phyloP scores from a whole-genome alignment of 2,888 invertebrate genomes.

The Noctua janthe region DNA sequence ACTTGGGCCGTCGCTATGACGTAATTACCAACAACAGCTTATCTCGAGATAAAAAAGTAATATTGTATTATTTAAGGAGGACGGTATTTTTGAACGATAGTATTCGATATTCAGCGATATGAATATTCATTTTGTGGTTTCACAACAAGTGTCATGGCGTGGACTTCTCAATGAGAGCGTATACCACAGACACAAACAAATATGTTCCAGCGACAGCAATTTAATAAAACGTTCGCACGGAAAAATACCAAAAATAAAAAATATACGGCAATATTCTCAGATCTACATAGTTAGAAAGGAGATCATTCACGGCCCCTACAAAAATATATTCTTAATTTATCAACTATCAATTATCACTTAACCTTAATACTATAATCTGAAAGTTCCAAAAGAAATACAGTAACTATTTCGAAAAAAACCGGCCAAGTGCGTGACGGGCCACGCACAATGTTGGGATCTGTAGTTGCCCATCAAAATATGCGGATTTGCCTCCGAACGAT shows the following conservation, averaged over 20 bases:
- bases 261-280: too few relatives aligned
- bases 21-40: neutral
- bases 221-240: neutral
- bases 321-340: too few relatives aligned
- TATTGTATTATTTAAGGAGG: neutral
- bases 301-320: too few relatives aligned
- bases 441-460: too few relatives aligned
- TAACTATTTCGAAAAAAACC: neutral
- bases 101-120: slow-evolving; percentile 7
- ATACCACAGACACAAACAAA: neutral
- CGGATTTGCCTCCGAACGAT: too few relatives aligned
- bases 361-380: too few relatives aligned
- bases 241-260: neutral
- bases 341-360: too few relatives aligned
- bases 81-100: neutral
- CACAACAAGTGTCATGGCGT: neutral
- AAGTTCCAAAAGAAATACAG: too few relatives aligned
- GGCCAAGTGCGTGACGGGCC: too few relatives aligned
- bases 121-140: slow-evolving; percentile 6
- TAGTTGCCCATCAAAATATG: too few relatives aligned
- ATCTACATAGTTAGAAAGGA: too few relatives aligned
- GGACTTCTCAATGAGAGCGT: neutral
- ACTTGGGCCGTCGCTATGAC: neutral
- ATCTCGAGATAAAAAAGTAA: neutral
- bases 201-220: neutral